A percentile compares a stretch with the other conserved stretches of the same genome.
Evolutionary conservation across 1,140 invertebrate genomes (phyloP).

Genomic region (Drosophila ananassae): DNA sequence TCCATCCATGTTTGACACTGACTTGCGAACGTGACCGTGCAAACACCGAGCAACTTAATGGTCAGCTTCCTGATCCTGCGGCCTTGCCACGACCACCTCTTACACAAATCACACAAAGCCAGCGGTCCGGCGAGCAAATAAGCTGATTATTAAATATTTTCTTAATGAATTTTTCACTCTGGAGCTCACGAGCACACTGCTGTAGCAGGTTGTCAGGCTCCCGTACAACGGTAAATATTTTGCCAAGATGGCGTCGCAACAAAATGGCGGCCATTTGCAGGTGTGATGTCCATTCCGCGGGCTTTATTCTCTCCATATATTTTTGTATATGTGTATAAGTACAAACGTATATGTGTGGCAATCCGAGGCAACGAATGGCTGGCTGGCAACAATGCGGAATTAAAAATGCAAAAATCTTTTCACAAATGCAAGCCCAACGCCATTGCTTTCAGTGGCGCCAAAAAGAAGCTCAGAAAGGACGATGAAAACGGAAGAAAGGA

Average conservation of each 20-base stretch:
- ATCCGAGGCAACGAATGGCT: conserved; percentile 11
- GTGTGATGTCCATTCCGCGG: conserved; percentile 29
- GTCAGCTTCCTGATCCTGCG: conserved; percentile 37
- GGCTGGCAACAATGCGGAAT: conserved; percentile 52
- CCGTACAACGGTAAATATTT: conserved; percentile 38
- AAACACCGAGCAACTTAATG: conserved; percentile 65
- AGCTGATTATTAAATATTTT: conserved; percentile 81
- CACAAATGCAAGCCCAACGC: conserved; percentile 69
- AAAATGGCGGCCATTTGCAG: conserved; percentile 30
- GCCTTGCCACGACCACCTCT: conserved; percentile 13
- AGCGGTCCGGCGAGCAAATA: conserved; percentile 29
- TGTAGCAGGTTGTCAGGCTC: conserved; percentile 18
- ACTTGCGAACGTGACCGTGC: conserved; percentile 68
- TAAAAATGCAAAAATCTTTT: conserved; percentile 72
- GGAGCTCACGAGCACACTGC: background rate
- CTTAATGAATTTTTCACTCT: conserved; percentile 70
- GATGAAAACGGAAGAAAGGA: conserved; percentile 6
- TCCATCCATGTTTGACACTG: conserved; percentile 69
- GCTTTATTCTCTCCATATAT: conserved; percentile 4
- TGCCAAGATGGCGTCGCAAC: conserved; percentile 17
- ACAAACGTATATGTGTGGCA: conserved; percentile 10
- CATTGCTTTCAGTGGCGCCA: conserved; percentile 41
- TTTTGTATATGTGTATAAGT: background rate
- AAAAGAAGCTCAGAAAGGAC: conserved; percentile 18
- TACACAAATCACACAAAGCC: conserved; percentile 49